Base-by-base conservation (phyloP, 2,888 invertebrate genomes). In the Coleophora deauratella region DNA sequence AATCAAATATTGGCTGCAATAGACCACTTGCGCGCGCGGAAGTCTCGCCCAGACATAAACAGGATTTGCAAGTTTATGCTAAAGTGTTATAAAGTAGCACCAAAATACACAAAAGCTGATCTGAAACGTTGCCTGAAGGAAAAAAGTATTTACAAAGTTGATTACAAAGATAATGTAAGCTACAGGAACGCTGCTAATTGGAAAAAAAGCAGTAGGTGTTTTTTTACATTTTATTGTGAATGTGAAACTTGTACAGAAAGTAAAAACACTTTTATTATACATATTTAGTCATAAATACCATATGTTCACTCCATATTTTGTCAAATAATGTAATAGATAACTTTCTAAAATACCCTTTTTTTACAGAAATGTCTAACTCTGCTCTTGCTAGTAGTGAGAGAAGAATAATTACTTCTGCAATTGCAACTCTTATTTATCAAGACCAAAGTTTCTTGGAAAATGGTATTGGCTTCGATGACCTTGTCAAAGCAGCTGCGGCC, bases 91-190 rank as follows among this genome's bases (percentile, higher is more conserved):
- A 90, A 91, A 59, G 88, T 93, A 44, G 87, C 89, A 61, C 88
- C 89, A 36, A 87, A 87, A 50, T 93, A 91, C 52, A 91, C 91
- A 12, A 90, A 89, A 63, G 85, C 90, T 45, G 92, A 92, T 72
- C 85, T 95, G 31, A 91, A 92, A 66, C 88, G 89, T 68, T 89
- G 95, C 59, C 89, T 94, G 10, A 91, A 91, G 55, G 89, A 90
- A 45, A 92, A 91, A 66, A 89, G 90, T 56, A 91, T 95, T 41
- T 88, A 91, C 51, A 93, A 93, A 87, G 95, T 95, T 27, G 93
- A 94, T 65, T 95, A 94, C 72, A 95, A 95, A 79, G 94, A 94
- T 59, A 93, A 90, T 77, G 92, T 91, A 53, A 94, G 93, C 80
- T 95, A 95, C 69, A 88, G 95, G 58, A 94, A 93, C 82, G 92